Percentiles rank a stretch among this genome's conserved stretches.
These are phyloP conservation scores for Glyptemys insculpta DNA, from an alignment of 2,797 vertebrate species.

Conservation along the genomic window DNA sequence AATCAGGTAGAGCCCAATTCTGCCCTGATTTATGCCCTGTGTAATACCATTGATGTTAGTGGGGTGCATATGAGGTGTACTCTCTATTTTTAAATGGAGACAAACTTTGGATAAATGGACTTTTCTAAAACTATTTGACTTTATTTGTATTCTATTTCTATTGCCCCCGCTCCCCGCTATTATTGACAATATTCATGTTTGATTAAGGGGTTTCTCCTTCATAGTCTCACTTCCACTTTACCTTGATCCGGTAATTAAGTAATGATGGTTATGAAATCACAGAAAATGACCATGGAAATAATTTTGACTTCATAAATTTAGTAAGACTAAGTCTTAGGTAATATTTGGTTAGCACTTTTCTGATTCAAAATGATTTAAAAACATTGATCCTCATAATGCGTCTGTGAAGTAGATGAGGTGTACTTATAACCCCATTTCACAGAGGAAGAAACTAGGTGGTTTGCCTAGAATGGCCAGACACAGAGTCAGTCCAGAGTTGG, in stretches of 20 bases:
- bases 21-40: not conserved
- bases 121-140: not conserved
- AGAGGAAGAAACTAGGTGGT: not conserved
- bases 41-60: fast-evolving
- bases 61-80: not conserved
- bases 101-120: not conserved
- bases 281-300: not conserved
- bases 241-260: not conserved
- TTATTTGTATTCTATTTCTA: not conserved
- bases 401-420: not conserved
- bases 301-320: constrained; percentile 11
- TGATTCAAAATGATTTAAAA: constrained; percentile 26
- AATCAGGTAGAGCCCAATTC: not conserved
- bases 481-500: not conserved
- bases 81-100: not conserved
- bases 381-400: not conserved
- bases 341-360: not conserved
- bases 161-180: not conserved
- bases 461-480: not conserved
- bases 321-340: not conserved
- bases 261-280: constrained; percentile 32
- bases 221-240: not conserved
- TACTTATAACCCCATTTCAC: not conserved
- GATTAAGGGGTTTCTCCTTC: not conserved
- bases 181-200: not conserved